Evolutionary conservation across 2,888 invertebrate genomes (phyloP).

Genomic region (Agrypnus murinus): DNA sequence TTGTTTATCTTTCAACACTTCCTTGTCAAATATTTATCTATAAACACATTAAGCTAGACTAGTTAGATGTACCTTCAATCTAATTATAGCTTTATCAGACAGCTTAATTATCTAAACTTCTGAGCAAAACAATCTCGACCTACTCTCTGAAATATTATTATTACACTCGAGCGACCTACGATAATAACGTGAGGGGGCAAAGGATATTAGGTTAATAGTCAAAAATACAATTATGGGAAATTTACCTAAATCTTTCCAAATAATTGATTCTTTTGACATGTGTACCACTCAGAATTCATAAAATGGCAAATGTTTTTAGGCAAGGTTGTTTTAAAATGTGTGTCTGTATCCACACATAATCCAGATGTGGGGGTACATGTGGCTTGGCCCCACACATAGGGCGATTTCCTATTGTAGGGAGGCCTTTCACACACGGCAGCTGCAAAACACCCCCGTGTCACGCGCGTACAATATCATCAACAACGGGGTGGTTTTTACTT

Average conservation of each 20-base stretch:
- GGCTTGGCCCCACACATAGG: constrained; percentile 44
- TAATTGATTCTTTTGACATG: not conserved
- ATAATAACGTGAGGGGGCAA: not conserved
- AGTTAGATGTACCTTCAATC: no score
- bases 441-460: constrained; percentile 57
- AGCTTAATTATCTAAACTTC: not conserved
- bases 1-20: no score
- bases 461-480: constrained; percentile 51
- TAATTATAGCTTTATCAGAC: not conserved
- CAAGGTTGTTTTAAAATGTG: constrained; percentile 1
- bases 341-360: constrained; percentile 20
- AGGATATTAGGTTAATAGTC: not conserved
- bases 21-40: no score
- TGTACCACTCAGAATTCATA: no score
- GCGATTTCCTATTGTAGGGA: constrained; percentile 40
- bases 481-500: constrained; percentile 43
- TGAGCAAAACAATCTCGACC: constrained; percentile 2
- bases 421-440: constrained; percentile 46
- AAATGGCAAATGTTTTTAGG: constrained; percentile 8
- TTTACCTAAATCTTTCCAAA: not conserved
- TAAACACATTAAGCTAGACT: no score
- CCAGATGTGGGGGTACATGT: constrained; percentile 45
- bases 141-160: not conserved
- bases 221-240: no score
- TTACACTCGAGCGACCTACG: constrained; percentile 4